Evolutionary conservation across 2,888 invertebrate species (phyloP), one percentile per base, ranked within the genome.

Genomic region (Drepana falcataria): DNA sequence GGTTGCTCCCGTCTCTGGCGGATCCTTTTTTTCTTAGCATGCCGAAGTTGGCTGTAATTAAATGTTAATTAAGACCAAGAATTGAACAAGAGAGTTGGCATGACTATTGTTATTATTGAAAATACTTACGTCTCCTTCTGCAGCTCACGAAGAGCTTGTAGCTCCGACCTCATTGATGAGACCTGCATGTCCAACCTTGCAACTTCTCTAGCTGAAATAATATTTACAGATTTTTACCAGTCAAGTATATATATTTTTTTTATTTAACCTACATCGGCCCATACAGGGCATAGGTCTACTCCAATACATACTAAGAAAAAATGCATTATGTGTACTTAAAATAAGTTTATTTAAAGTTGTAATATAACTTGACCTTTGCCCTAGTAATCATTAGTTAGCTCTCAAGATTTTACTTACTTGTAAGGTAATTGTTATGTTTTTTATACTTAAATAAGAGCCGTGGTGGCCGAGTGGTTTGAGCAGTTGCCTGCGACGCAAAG

Each of bases 91-190:
- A 21, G 21, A 21, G 21, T 21, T 21, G 21, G 21, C 0, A 21
- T 21, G 21, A 21, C 21, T 21, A 21, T 21, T 21, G 21, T 21
- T 21, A 21, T 21, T 48, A 33, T 53, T 35, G n/a, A n/a, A 47
- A n/a, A n/a, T 53, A 69, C 74, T 77, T 69, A 91, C 91, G 77
- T 75, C 67, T 91, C 87, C 63, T 88, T 87, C 64, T 91, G 91
- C 9, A 91, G 65, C 59, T 91, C 91, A 55, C 86, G 73, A 0
- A 91, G 61, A 0, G 85, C 67, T 65, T 91, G 87, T 34, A 91
- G 61, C 56, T 91, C 91, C 21, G 84, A 63, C 54, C 87, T 77
- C 85, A 91, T 88, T 2, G 83, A 71, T 2, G 89, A 64, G 3
- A 91, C 83, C 62, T 91, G 91, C 56, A 75, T 83, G 58, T 90